These are phyloP conservation scores for Streblospio benedicti DNA, from an alignment of 1,140 invertebrate species.

Conservation along the genomic window DNA sequence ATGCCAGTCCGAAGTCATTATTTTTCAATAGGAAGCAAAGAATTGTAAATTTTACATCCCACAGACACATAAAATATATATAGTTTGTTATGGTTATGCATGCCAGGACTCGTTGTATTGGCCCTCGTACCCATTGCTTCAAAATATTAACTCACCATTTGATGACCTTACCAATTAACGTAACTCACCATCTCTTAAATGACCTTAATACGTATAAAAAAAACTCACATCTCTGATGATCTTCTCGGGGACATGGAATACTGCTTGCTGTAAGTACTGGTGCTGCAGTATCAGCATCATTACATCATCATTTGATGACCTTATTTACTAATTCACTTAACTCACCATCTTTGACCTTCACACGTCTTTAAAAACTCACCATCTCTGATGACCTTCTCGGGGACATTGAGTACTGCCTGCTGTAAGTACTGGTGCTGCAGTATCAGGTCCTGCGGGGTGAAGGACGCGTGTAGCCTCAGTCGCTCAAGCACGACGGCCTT, in stretches of 20 bases:
- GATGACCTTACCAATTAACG: no score
- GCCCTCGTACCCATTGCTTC: no score
- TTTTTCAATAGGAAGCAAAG: not conserved
- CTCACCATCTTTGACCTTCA: not conserved
- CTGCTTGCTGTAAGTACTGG: no score
- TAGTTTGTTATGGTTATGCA: not conserved
- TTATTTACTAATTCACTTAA: not conserved
- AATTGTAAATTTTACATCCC: not conserved
- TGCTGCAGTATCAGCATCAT: not conserved
- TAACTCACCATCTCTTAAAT: no score
- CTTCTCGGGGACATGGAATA: not conserved
- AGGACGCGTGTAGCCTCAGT: slow-evolving; percentile 23
- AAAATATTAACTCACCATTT: not conserved
- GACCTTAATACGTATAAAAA: not conserved
- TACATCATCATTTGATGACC: not conserved
- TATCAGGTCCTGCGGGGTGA: slow-evolving; percentile 34
- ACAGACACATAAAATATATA: not conserved
- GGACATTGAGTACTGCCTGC: slow-evolving; percentile 30
- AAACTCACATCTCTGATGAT: not conserved
- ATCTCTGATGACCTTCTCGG: slow-evolving; percentile 29
- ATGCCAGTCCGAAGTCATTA: not conserved
- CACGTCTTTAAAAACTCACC: slow-evolving; percentile 20
- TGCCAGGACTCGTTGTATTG: not conserved
- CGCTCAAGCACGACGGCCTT: slow-evolving; percentile 26
- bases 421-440: slow-evolving; percentile 31